Evolutionary conservation across 2,113 vertebrate species (phyloP).

Genomic region (Climacteris rufus): DNA sequence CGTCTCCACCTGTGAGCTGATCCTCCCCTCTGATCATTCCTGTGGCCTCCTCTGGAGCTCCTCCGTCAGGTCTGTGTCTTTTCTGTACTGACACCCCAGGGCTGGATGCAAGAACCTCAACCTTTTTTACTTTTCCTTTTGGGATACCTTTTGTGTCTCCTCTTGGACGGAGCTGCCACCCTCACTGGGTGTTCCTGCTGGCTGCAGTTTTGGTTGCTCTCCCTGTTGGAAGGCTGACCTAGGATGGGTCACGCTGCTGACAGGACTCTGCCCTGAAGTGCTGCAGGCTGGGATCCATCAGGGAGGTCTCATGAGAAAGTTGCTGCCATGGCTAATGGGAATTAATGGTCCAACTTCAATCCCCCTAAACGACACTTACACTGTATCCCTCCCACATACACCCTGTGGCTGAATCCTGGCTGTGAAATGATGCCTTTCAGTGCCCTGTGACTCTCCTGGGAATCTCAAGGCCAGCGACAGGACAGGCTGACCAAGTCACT

Average conservation of each 20-base stretch:
- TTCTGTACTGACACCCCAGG: neutral
- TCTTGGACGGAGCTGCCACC: neutral
- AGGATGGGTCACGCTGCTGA: fast-evolving
- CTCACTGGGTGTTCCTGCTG: neutral
- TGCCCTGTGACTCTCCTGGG: neutral
- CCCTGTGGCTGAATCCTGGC: neutral
- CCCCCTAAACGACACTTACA: neutral
- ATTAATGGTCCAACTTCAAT: neutral
- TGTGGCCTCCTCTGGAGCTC: neutral
- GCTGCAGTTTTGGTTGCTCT: neutral
- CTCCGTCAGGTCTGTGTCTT: neutral
- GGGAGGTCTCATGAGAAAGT: neutral
- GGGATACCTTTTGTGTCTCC: neutral
- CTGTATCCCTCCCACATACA: neutral
- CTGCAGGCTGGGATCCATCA: neutral
- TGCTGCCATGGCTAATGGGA: neutral
- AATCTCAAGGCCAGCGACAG: neutral
- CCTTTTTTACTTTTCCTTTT: neutral
- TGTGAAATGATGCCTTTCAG: neutral
- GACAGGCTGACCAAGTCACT: fast-evolving
- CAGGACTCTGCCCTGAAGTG: neutral
- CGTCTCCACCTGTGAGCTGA: neutral
- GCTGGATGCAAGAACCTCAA: neutral
- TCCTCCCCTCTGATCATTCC: neutral
- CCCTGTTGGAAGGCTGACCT: neutral